Evolutionary conservation across 2,888 invertebrate genomes (phyloP), one percentile per base, ranked within the genome.

Genomic region (Drosophila formosana): DNA sequence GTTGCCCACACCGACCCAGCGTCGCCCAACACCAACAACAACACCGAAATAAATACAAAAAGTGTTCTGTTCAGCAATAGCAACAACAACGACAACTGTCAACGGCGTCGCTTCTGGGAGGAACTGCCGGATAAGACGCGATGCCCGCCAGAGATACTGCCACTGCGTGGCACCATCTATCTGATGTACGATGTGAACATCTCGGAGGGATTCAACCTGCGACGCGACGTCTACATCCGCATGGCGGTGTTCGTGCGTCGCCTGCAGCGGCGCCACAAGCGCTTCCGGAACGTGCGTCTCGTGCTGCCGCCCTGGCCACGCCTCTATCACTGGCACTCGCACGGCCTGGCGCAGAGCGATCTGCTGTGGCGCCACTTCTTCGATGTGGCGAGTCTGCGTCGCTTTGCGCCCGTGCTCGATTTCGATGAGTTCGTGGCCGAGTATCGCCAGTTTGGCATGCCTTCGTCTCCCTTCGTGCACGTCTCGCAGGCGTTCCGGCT

Each of bases 151-250:
- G 66, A 53, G 0, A 67, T 89, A 25, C 45, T 66, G 8, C 52
- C 66, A 1, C 52, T 87, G 28, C 76, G 77, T 0, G 90, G 90
- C 49, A 69, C 83, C 7, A 77, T 91, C 46, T 97, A 96, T 88
- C 92, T 99, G 60, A 94, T 99, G 52, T 99, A 98, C 92, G 98
- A 98, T 91, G 96, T 99, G 0, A 99, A 99, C 93, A 96, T 96
- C 3, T 96, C 97, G 0, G 99, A 99, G 93, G 99, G 99, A 0
- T 99, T 99, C 90, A 99, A 99, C 93, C 94, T 99, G 71, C 94
- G 98, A 13, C 94, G 99, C 37, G 99, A 99, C 93, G 99, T 99
- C 2, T 99, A 98, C 89, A 96, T 99, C 94, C 94, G 99, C 80
- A 94, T 98, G 85, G 98, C 98, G 1, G 95, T 96, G 50, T 95